These are phyloP conservation scores for Mus caroli DNA, from an alignment of 2,797 vertebrate species.

Conservation along the genomic window DNA sequence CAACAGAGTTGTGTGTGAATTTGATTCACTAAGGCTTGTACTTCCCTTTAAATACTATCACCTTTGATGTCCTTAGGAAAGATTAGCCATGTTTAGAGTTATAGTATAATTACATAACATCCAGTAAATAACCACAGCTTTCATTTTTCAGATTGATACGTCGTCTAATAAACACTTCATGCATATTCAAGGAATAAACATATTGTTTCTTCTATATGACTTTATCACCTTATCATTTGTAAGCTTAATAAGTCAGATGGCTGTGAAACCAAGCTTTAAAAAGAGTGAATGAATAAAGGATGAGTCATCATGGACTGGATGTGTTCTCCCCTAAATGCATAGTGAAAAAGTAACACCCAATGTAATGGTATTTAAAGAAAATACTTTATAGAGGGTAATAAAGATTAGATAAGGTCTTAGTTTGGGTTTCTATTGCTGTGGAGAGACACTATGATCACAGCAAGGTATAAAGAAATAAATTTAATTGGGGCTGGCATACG, in stretches of 20 bases:
- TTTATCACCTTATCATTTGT: neutral
- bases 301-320: neutral
- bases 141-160: neutral
- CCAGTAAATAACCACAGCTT: neutral
- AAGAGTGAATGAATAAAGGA: neutral
- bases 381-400: neutral
- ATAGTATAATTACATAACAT: neutral
- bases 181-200: neutral
- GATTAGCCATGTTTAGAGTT: neutral
- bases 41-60: neutral
- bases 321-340: neutral
- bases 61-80: neutral
- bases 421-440: neutral
- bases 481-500: neutral
- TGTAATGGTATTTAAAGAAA: neutral
- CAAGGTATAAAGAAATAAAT: neutral
- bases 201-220: neutral
- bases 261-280: neutral
- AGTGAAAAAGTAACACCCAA: neutral
- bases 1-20: neutral
- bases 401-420: neutral
- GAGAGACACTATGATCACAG: neutral
- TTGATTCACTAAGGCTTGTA: neutral
- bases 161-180: neutral
- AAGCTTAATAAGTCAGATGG: neutral